Evolutionary conservation across 2,888 invertebrate genomes (phyloP).

Genomic region (Acanthosepion esculentum): DNA sequence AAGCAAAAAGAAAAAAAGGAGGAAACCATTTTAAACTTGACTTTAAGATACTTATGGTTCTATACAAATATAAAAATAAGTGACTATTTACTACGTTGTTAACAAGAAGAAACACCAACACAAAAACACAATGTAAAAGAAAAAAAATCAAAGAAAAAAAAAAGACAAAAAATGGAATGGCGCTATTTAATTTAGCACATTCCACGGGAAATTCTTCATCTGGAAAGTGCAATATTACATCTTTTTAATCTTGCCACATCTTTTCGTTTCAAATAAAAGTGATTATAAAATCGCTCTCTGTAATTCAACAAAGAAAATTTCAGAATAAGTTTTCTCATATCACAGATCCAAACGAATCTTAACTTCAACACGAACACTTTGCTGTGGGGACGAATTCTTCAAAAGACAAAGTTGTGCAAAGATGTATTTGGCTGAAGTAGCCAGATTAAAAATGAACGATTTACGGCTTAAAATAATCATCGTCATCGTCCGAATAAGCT

Average conservation of each 20-base stretch:
- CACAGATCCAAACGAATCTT: not conserved
- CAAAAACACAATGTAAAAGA: not conserved
- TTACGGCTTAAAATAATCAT: not conserved
- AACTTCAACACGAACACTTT: not conserved
- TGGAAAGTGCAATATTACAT: constrained; percentile 17
- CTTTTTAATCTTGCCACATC: not conserved
- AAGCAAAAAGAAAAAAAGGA: not conserved
- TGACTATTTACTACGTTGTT: not conserved
- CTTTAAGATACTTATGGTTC: not conserved
- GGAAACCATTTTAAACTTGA: not conserved
- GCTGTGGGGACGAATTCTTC: not conserved
- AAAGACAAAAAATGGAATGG: not conserved
- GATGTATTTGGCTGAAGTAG: not conserved
- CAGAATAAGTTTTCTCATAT: no score
- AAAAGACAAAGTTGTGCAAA: not conserved
- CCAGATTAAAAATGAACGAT: not conserved
- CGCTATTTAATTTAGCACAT: not conserved
- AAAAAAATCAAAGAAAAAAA: not conserved
- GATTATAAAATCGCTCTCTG: not conserved
- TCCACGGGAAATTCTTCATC: not conserved
- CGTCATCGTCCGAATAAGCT: not conserved
- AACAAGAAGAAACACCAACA: not conserved
- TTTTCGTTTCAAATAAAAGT: not conserved
- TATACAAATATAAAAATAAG: not conserved
- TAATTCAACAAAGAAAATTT: not conserved